These are phyloP conservation scores for Wiebesia pumilae DNA, from an alignment of 1,140 invertebrate species.

Conservation along the genomic window DNA sequence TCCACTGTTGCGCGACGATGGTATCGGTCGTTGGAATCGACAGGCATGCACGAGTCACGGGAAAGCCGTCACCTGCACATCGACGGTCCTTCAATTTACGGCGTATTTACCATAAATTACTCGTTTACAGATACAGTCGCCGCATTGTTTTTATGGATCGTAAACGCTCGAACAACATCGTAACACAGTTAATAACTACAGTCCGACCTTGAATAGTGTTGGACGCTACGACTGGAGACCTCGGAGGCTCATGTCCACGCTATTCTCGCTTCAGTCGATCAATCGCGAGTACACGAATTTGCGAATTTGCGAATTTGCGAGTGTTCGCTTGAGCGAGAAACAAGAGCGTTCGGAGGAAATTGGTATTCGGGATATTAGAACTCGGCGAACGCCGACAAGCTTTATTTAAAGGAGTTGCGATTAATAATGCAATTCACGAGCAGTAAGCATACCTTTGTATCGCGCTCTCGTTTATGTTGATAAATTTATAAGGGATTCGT, in stretches of 20 bases:
- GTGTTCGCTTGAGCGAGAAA: not conserved
- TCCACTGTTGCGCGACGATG: too few species aligned
- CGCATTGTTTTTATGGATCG: conserved; percentile 42
- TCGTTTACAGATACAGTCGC: conserved; percentile 30
- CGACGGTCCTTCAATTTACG: conserved; percentile 46
- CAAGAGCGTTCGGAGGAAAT: not conserved
- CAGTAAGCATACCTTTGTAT: too few species aligned
- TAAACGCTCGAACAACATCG: conserved; percentile 46
- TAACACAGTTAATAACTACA: conserved; percentile 23
- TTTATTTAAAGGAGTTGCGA: too few species aligned
- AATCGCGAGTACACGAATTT: not conserved
- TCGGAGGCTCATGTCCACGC: not conserved
- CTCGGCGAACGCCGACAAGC: too few species aligned
- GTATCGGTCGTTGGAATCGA: not conserved
- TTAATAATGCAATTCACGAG: too few species aligned
- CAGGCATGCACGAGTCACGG: not conserved
- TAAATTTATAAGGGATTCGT: too few species aligned
- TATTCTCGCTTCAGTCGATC: not conserved
- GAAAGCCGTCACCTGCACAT: conserved; percentile 44
- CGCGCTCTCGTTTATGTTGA: too few species aligned
- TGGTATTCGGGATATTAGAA: too few species aligned
- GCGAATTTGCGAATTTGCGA: not conserved
- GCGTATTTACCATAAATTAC: conserved; percentile 54
- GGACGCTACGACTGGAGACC: not conserved
- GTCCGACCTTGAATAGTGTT: conserved; percentile 5